These are phyloP conservation scores for Metopolophium dirhodum DNA, from an alignment of 1,140 invertebrate species.

Conservation along the genomic window DNA sequence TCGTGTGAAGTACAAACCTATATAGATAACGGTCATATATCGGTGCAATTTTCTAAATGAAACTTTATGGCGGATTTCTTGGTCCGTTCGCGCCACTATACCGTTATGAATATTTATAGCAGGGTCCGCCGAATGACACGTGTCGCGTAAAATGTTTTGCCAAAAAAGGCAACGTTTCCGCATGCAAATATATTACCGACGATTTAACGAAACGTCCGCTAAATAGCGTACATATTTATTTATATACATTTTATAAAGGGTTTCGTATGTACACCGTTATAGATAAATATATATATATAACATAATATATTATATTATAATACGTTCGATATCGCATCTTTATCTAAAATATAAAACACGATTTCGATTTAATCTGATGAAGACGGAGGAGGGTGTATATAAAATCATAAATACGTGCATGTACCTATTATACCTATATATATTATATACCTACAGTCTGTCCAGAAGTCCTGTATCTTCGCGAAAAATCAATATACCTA, in stretches of 20 bases:
- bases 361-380: not conserved
- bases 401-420: not conserved
- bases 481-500: not conserved
- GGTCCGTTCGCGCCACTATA: not conserved
- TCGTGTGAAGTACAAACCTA: not conserved
- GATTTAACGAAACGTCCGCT: not conserved
- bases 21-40: not conserved
- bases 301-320: not conserved
- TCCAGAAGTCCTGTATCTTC: not conserved
- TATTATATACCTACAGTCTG: not conserved
- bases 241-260: not conserved
- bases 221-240: constrained; percentile 5
- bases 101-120: constrained; percentile 45
- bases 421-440: too few relatives aligned
- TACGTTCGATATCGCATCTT: not conserved
- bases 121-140: not conserved
- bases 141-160: constrained; percentile 33
- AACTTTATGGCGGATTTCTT: constrained; percentile 23
- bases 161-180: constrained; percentile 24
- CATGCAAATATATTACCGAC: not conserved
- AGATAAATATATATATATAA: not conserved
- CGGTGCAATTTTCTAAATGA: constrained; percentile 38
- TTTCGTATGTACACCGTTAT: not conserved
- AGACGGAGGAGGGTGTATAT: not conserved
- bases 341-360: not conserved